phyloP scores from a whole-genome alignment of 2,113 vertebrate species.

The Bettongia penicillata region DNA sequence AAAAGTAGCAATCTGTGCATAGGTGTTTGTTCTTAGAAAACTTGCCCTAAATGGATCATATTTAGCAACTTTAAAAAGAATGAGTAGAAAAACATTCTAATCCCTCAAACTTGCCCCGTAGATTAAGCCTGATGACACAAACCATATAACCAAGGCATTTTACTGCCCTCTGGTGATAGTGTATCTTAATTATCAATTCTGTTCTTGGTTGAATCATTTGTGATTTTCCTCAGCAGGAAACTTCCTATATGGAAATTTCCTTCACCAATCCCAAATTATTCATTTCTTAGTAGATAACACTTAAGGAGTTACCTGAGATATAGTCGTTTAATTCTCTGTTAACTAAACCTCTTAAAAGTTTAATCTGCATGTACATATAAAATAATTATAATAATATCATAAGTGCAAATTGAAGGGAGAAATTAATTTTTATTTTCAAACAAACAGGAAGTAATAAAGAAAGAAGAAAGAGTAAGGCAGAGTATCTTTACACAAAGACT shows the following conservation, averaged over 20 bases:
- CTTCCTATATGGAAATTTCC: neutral
- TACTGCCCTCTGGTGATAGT: neutral
- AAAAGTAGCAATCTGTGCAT: slow-evolving; percentile 16
- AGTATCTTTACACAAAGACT: neutral
- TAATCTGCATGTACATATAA: neutral
- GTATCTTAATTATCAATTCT: neutral
- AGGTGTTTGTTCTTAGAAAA: neutral
- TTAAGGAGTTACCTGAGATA: neutral
- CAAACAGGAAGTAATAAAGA: neutral
- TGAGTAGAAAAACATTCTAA: neutral
- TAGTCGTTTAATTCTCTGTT: neutral
- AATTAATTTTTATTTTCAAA: neutral
- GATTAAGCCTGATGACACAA: neutral
- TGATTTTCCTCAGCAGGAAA: neutral
- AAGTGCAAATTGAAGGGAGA: neutral
- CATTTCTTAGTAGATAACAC: neutral
- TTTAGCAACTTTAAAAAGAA: neutral
- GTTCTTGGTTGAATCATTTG: neutral
- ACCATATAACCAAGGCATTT: neutral
- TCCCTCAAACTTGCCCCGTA: neutral
- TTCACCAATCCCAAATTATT: neutral
- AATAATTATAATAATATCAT: neutral
- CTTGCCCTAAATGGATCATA: neutral
- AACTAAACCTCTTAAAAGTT: slow-evolving; percentile 30
- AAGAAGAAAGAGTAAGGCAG: neutral